phyloP scores from a whole-genome alignment of 2,113 vertebrate species.

The Elgaria multicarinata region DNA sequence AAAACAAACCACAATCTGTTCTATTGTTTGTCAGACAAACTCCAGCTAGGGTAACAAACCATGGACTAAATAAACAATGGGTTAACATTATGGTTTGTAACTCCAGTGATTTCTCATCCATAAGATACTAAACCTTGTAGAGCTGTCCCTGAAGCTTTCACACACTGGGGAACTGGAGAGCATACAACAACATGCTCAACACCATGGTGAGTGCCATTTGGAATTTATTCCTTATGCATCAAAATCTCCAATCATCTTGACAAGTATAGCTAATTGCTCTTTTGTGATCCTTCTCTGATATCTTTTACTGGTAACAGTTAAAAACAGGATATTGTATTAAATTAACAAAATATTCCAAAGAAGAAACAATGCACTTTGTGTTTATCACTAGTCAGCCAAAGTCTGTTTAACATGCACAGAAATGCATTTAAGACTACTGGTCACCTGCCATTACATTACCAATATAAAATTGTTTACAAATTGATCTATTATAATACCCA shows the following conservation, averaged over 20 bases:
- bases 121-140: not conserved
- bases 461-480: too few species aligned
- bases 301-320: not conserved
- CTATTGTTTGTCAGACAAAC: too few species aligned
- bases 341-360: not conserved
- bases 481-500: too few species aligned
- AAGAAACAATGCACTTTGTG: not conserved
- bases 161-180: too few species aligned
- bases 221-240: not conserved
- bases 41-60: too few species aligned
- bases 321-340: not conserved
- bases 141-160: not conserved
- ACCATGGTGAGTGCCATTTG: not conserved
- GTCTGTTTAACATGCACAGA: conserved; percentile 15
- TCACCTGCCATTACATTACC: too few species aligned
- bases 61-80: too few species aligned
- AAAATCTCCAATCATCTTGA: not conserved
- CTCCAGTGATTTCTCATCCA: not conserved
- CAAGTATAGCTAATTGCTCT: not conserved
- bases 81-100: not conserved
- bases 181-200: too few species aligned
- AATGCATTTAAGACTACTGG: conserved; percentile 14
- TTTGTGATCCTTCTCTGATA: not conserved
- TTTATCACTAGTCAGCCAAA: not conserved
- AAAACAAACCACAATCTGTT: too few species aligned